Evolutionary conservation across 2,113 vertebrate genomes (phyloP), one percentile per base, ranked within the genome.

Genomic region (Cephalopholis sonnerati): DNA sequence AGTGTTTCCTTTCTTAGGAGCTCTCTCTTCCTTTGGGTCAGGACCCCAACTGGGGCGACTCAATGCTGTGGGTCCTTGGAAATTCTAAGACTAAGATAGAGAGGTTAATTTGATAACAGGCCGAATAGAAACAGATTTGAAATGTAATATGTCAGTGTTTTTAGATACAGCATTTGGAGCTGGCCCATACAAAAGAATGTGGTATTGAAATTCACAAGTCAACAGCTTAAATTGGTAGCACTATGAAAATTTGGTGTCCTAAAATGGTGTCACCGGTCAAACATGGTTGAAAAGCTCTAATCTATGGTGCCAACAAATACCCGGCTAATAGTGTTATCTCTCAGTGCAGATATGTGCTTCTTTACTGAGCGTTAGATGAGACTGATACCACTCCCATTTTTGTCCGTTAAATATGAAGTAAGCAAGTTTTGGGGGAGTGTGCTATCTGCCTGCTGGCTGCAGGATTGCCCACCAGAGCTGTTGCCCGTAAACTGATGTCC

Each of bases 1-100:
- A 10, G 13, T 53, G 65, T 70, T 83, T 85, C 74, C 48, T 36
- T 44, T 66, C 64, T 76, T 55, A 9, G 54, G 27, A 55, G 62
- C 50, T 27, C 4, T 77, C 27, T 27, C 8, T 67, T 55, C 41
- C 18, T 77, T 12, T 58, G 36, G 46, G 46, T 77, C 8, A 50
- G 24, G 67, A 29, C 57, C 7, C 7, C 48, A 78, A 15, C 24
- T 50, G 2, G 8, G 29, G 17, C 32, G 36, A 25, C 25, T 27
- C n/a, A 25, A 75, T 41, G 29, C 29, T 50, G 48, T 50, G 39
- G 7, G 32, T 32, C n/a, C 53, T 41, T 39, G 13, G 7, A 68
- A 41, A 67, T 50, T 75, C 70, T 67, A 7, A 13, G 50, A 61
- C 15, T 50, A 18, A 51, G 20, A 32, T 59, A 18, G 16, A 61